Evolutionary conservation across 2,797 vertebrate genomes (phyloP), one percentile per base, ranked within the genome.

Genomic region (Danio choprae): DNA sequence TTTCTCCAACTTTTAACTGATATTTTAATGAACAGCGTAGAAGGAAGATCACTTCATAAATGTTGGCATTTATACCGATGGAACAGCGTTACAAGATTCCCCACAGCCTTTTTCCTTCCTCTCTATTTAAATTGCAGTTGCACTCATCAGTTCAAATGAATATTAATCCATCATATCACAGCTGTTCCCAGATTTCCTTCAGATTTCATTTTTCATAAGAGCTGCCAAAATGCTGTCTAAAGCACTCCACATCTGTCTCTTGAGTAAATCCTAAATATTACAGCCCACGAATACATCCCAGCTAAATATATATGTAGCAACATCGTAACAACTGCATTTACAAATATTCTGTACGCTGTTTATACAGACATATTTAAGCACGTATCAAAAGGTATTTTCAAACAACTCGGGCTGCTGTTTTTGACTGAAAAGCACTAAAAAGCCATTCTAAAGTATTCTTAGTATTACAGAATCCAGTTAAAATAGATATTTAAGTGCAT

Each of bases 1-100:
- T 62, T 62, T 79, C 18, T 71, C 38, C 15, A 2, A 18, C 6
- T 56, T 46, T 69, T 53, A 63, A 79, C 67, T 79, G 67, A 62
- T 67, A 18, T 62, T 59, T 50, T 41, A 13, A 62, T 53, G 9
- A 62, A 43, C 36, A 9, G 18, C 43, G 43, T 38, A n/a, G 53
- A 51, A 78, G 36, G n/a, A 79, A 62, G 4, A 62, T 4, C 5
- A 46, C 53, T 10, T 13, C 10, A 3, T n/a, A 44, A 46, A 46
- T 18, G 41, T 40, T 15, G 44, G 3, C 16, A 58, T 59, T 77
- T 72, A 10, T 58, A 29, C 53, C 18, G 44, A 5, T 43, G 15
- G n/a, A n/a, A 50, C 15, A 7, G 16, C 7, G 43, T 6, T n/a
- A 69, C 20, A 10, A 4, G n/a, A 70, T 55, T 55, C 36, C 18